Conservation (phyloP, 1,140 invertebrate genomes). For the Drosophila lowei region DNA sequence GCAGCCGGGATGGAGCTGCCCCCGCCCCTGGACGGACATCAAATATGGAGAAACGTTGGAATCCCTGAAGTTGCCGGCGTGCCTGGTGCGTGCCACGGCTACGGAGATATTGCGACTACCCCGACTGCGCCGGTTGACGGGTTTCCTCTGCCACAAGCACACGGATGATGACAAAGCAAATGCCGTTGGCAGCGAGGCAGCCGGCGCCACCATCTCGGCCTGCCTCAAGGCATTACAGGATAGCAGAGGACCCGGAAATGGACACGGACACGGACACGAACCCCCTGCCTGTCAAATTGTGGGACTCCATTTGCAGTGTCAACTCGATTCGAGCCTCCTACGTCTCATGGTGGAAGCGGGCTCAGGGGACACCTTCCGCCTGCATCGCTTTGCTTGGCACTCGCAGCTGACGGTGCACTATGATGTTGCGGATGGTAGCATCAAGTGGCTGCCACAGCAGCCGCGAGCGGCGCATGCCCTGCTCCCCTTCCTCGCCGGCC, state of each 20-base stretch:
- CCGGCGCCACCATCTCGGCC: constrained; percentile 23
- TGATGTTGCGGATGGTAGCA: constrained; percentile 61
- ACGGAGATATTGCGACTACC: constrained; percentile 48
- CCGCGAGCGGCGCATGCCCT: constrained; percentile 56
- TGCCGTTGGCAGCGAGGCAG: constrained; percentile 29
- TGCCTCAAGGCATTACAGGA: too few species aligned
- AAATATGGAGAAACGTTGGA: constrained; percentile 46
- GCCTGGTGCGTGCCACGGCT: constrained; percentile 39
- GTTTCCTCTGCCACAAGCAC: constrained; percentile 50
- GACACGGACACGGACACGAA: too few species aligned
- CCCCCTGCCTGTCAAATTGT: constrained; percentile 48
- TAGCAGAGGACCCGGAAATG: too few species aligned
- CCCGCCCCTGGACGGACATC: constrained; percentile 21
- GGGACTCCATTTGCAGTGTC: constrained; percentile 64
- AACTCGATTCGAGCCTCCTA: constrained; percentile 56
- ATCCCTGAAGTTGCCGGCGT: constrained; percentile 55
- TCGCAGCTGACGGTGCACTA: constrained; percentile 65
- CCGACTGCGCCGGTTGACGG: constrained; percentile 55
- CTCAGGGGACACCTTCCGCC: constrained; percentile 26
- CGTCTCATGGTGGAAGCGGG: constrained; percentile 22
- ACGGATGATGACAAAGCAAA: constrained; percentile 47
- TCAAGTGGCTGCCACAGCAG: constrained; percentile 70
- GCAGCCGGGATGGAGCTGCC: constrained; percentile 11
- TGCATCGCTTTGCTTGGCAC: constrained; percentile 63
- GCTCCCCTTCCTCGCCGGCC: constrained; percentile 53